Base-by-base conservation (phyloP, 2,888 invertebrate species). In the Mellilla xanthometata region DNA sequence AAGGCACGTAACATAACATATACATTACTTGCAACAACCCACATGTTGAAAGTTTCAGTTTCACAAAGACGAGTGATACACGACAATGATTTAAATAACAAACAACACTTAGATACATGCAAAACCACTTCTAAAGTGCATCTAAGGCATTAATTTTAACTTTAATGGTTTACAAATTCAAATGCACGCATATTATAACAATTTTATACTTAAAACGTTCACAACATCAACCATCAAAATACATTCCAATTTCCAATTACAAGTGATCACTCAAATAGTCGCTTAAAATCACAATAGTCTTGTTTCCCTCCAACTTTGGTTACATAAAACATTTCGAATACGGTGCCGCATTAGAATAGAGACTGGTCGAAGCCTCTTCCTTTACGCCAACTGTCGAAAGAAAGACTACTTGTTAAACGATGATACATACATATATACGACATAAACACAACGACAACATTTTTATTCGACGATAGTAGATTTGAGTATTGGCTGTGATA, bases 291-390 rank as follows among this genome's bases (percentile, higher is more conserved):
- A 29, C 41, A 41, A 45, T 50, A 45, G 39, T 53, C 45, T 50
- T 57, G 52, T 59, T 60, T 61, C 63, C 63, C 62, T 68, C 60
- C 55, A 62, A 58, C 56, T 63, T 59, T 59, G 58, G 54, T 65
- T 76, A 87, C 83, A 84, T 84, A 67, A 77, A 84, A 61, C 83
- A 84, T 72, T 87, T 87, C n/a, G 86, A 81, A 67, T 84, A 86
- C 10, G 80, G 66, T 26, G 76, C 75, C 42, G 78, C 77, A 53
- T 83, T 87, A 24, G 80, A 71, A 39, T 83, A 63, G 41, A 83
- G 68, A 58, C 73, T 77, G 32, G 82, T 65, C 0, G 79, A 67
- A 0, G 80, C 62, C 63, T 87, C 87, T 60, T 85, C 87, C 52
- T 86, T 86, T 0, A 84, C 81, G 5, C 84, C 86, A 72, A 82